Percentiles rank a stretch among this genome's conserved stretches.
These are phyloP conservation scores for Collichthys lucidus DNA, from an alignment of 2,113 vertebrate genomes.

Conservation along the genomic window DNA sequence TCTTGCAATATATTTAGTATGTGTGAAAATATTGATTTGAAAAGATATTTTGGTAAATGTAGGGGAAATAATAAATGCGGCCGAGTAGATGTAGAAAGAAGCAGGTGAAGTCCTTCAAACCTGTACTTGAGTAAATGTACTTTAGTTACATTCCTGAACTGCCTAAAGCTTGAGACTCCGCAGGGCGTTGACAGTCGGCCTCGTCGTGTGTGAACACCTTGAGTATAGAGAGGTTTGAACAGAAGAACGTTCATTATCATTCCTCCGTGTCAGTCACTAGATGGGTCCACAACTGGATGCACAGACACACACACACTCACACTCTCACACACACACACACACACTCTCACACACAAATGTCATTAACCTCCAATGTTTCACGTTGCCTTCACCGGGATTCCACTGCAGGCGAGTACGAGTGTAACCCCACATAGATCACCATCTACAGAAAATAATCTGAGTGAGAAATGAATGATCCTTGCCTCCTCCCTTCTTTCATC, in stretches of 20 bases:
- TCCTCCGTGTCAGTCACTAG: conserved; percentile 57
- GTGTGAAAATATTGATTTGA: neutral
- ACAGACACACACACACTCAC: neutral
- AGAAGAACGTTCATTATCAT: conserved; percentile 60
- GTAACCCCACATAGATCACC: neutral
- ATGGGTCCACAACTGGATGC: conserved; percentile 11
- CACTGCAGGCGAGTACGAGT: neutral
- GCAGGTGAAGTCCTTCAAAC: neutral
- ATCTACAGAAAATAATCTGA: neutral
- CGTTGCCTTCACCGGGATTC: neutral
- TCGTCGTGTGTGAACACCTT: neutral
- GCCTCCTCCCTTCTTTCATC: neutral
- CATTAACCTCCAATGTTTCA: neutral
- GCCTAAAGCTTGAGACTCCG: neutral
- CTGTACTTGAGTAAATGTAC: neutral
- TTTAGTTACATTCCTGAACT: neutral
- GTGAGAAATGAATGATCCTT: neutral
- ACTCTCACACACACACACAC: neutral
- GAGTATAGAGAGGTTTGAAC: neutral
- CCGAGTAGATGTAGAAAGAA: neutral
- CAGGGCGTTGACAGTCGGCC: neutral
- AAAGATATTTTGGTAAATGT: neutral
- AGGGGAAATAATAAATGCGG: neutral
- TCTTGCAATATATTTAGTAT: neutral
- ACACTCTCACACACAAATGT: neutral